phyloP scores from a whole-genome alignment of 2,888 invertebrate genomes.

The Ophioninae sp. region DNA sequence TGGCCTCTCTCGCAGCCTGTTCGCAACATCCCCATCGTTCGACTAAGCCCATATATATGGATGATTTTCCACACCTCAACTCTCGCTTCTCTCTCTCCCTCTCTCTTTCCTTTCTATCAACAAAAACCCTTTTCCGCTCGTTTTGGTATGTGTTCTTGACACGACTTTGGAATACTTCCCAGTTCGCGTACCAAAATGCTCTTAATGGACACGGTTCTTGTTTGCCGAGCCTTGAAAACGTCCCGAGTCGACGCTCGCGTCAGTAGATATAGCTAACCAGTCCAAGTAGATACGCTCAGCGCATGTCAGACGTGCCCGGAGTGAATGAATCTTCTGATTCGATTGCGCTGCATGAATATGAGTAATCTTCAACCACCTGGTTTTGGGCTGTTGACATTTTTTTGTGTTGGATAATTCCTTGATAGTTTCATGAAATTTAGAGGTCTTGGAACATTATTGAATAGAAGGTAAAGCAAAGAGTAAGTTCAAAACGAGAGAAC shows the following conservation, averaged over 20 bases:
- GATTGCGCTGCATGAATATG: too few species aligned
- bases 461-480: too few species aligned
- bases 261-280: not conserved
- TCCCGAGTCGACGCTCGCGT: conserved; percentile 15
- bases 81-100: not conserved
- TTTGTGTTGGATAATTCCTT: too few species aligned
- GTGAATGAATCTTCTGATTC: not conserved
- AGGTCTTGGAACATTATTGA: too few species aligned
- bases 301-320: not conserved
- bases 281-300: not conserved
- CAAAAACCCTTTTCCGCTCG: conserved; percentile 31
- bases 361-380: too few species aligned
- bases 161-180: conserved; percentile 77
- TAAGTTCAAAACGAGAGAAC: too few species aligned
- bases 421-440: too few species aligned
- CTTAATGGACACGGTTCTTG: not conserved
- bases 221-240: conserved; percentile 27
- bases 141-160: conserved; percentile 57
- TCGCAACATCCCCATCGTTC: conserved; percentile 37
- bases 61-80: conserved; percentile 11
- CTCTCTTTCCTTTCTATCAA: not conserved
- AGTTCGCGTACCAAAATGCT: conserved; percentile 70
- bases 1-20: conserved; percentile 43
- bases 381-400: too few species aligned
- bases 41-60: conserved; percentile 23